phyloP scores from a whole-genome alignment of 2,888 invertebrate genomes.

The Acrocera orbiculus region DNA sequence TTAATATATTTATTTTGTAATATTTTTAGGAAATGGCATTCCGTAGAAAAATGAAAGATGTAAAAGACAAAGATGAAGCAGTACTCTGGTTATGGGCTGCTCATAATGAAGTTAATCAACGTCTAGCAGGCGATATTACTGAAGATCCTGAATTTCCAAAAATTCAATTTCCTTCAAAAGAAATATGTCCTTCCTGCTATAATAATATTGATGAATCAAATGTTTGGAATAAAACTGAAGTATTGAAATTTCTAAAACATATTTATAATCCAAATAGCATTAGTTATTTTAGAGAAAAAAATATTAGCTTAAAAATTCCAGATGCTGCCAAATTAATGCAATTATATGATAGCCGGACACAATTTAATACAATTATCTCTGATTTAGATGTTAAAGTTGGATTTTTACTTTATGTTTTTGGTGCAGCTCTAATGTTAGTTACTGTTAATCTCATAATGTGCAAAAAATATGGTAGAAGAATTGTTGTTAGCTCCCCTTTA shows the following conservation, averaged over 20 bases:
- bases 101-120: slow-evolving; percentile 82
- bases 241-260: slow-evolving; percentile 24
- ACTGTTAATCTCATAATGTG: too few species aligned
- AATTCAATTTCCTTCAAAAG: slow-evolving; percentile 61
- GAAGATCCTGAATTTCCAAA: slow-evolving; percentile 87
- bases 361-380: too few species aligned
- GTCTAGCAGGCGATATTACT: slow-evolving; percentile 67
- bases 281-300: too few species aligned
- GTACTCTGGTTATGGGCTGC: slow-evolving; percentile 88
- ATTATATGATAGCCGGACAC: too few species aligned
- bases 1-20: slow-evolving; percentile 1
- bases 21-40: slow-evolving; percentile 54
- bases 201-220: slow-evolving; percentile 15
- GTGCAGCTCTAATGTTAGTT: slow-evolving; percentile 54
- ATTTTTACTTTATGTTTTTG: slow-evolving; percentile 55
- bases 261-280: slow-evolving; percentile 24
- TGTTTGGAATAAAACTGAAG: slow-evolving; percentile 25
- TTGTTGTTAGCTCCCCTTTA: too few species aligned
- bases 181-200: slow-evolving; percentile 49
- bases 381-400: slow-evolving; percentile 54
- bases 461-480: too few species aligned
- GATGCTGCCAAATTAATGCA: too few species aligned
- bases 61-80: slow-evolving; percentile 51
- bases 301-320: too few species aligned
- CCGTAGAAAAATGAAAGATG: slow-evolving; percentile 48